phyloP scores from a whole-genome alignment of 1,140 invertebrate species.

The Heliothis subflexa region DNA sequence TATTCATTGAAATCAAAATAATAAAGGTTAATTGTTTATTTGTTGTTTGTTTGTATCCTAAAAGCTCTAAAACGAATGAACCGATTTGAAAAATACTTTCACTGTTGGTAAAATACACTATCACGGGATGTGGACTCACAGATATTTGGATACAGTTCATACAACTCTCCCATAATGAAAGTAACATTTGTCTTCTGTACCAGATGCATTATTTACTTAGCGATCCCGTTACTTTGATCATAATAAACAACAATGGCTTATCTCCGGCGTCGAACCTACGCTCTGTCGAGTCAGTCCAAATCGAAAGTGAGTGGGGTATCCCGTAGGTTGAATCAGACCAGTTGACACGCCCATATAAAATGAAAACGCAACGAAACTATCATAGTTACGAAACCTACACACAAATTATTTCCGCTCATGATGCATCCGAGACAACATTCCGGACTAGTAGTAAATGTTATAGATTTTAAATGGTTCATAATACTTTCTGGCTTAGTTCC shows the following conservation, averaged over 20 bases:
- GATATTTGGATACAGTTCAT: too few relatives aligned
- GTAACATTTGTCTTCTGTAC: background rate
- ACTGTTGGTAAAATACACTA: background rate
- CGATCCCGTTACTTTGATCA: constrained; percentile 7
- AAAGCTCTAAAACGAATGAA: background rate
- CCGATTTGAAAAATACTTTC: background rate
- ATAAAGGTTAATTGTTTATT: too few relatives aligned
- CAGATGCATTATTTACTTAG: background rate
- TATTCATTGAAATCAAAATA: too few relatives aligned
- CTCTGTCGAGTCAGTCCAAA: constrained; percentile 4
- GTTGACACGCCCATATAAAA: constrained; percentile 25
- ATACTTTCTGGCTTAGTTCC: background rate
- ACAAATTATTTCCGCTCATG: constrained; percentile 10
- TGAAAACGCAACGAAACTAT: constrained; percentile 18
- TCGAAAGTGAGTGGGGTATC: constrained; percentile 28
- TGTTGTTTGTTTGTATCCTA: too few relatives aligned
- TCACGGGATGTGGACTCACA: background rate
- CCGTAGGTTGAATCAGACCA: constrained; percentile 17
- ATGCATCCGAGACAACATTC: background rate
- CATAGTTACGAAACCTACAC: constrained; percentile 29
- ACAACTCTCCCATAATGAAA: background rate
- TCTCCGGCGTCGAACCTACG: constrained; percentile 22
- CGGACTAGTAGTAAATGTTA: background rate
- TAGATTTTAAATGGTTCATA: background rate
- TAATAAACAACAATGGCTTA: background rate